Conservation (phyloP, 37 sponge, comb jelly and placozoan genomes). For the Geodia barretti region DNA sequence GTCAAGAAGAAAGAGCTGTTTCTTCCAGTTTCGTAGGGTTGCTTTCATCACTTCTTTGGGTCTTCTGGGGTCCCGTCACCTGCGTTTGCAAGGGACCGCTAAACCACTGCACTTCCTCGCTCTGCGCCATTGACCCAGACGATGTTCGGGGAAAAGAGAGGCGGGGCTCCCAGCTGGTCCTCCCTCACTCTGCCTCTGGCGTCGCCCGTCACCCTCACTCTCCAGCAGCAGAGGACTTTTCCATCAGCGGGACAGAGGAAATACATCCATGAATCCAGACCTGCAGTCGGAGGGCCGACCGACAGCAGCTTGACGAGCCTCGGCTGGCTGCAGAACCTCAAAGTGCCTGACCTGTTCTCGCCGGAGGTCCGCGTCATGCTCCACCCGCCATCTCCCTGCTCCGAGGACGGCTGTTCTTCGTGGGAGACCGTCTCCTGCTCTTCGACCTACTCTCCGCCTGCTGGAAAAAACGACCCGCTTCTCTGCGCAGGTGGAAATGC, state of each 20-base stretch:
- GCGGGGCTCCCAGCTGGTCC: background rate
- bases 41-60: too few species aligned
- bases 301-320: constrained; percentile 86
- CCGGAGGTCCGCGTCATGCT: background rate
- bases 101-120: too few species aligned
- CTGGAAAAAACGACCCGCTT: background rate
- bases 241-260: too few species aligned
- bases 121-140: too few species aligned
- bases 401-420: constrained; percentile 7
- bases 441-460: constrained; percentile 3
- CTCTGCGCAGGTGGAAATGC: constrained; percentile 4
- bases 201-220: background rate
- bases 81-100: too few species aligned
- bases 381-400: constrained; percentile 1
- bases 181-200: background rate
- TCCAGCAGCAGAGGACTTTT: too few species aligned
- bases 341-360: constrained; percentile 29
- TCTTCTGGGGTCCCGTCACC: too few species aligned
- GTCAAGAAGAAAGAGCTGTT: too few species aligned
- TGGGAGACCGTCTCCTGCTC: constrained; percentile 23
- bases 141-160: background rate
- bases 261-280: background rate
- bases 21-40: too few species aligned
- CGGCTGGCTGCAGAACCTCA: constrained; percentile 81
- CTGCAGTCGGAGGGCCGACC: too few species aligned